A percentile compares a stretch with the other conserved stretches of the same genome.
Evolutionary conservation across 64 coral and sea anemone species (phyloP).

Genomic region (Pocillopora verrucosa): DNA sequence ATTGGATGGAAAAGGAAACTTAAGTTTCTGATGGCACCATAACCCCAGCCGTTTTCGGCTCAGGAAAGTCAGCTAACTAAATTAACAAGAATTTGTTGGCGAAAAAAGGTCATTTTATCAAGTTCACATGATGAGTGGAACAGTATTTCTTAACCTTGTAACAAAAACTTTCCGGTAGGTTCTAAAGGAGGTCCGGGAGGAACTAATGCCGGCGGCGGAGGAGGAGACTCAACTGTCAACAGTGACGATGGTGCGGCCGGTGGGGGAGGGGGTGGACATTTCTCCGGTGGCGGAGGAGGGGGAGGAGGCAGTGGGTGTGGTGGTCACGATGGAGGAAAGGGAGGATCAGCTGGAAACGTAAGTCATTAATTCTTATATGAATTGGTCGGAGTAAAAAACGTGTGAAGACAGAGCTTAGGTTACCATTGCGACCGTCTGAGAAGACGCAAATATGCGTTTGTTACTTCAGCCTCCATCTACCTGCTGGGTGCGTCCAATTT

Average conservation of each 20-base stretch:
- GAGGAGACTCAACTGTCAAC: slow-evolving; percentile 53
- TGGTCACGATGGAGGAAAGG: slow-evolving; percentile 28
- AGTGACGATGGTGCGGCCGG: slow-evolving; percentile 56
- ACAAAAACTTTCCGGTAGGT: background rate
- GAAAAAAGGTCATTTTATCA: too few species aligned
- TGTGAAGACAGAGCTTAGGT: too few species aligned
- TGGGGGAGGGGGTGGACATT: slow-evolving; percentile 81
- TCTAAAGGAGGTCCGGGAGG: slow-evolving; percentile 53
- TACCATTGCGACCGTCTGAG: too few species aligned
- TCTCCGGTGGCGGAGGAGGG: slow-evolving; percentile 53
- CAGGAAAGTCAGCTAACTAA: background rate
- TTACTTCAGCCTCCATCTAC: too few species aligned
- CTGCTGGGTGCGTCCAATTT: too few species aligned
- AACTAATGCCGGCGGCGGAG: slow-evolving; percentile 68
- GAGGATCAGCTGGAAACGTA: slow-evolving; percentile 61
- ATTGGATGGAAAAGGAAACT: too few species aligned
- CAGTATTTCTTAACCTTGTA: too few species aligned
- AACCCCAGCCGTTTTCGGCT: too few species aligned
- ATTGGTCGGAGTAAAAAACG: too few species aligned
- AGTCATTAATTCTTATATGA: background rate
- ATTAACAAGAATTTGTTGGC: background rate
- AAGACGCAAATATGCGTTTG: background rate
- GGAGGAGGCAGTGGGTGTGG: slow-evolving; percentile 34
- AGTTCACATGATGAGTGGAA: too few species aligned
- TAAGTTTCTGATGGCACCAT: too few species aligned